These are phyloP conservation scores for Nothoprocta perdicaria DNA, from an alignment of 2,113 vertebrate species.

Conservation along the genomic window DNA sequence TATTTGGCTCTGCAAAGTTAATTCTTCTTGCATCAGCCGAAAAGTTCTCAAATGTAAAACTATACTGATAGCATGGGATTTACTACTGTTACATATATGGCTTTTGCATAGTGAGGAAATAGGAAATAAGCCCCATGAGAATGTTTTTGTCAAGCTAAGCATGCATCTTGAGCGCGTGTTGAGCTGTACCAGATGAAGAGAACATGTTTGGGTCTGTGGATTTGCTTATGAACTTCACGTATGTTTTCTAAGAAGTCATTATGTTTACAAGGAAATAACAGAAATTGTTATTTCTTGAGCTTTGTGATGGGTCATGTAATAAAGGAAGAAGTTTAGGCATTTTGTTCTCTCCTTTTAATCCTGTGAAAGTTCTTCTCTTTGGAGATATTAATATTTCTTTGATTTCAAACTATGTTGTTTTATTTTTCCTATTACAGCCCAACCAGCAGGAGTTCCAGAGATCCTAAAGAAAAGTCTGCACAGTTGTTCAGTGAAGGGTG, in stretches of 20 bases:
- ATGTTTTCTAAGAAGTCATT: not conserved
- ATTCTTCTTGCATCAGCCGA: not conserved
- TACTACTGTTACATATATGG: not conserved
- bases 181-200: too few relatives aligned
- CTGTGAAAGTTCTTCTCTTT: not conserved
- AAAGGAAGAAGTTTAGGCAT: not conserved
- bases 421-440: slow-evolving; percentile 81
- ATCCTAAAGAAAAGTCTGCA: slow-evolving; percentile 98
- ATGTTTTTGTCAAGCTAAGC: not conserved
- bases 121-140: not conserved
- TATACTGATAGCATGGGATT: not conserved
- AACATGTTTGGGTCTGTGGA: not conserved
- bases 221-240: not conserved
- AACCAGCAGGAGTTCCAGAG: slow-evolving; percentile 95
- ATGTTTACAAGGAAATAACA: not conserved
- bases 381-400: slow-evolving; percentile 16
- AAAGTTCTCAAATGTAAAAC: not conserved
- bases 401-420: not conserved
- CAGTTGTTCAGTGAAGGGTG: slow-evolving; percentile 91
- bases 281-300: not conserved
- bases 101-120: not conserved
- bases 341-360: not conserved
- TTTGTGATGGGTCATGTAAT: not conserved
- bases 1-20: not conserved
- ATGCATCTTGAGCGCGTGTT: not conserved